These are phyloP conservation scores for Hydrophis major DNA, from an alignment of 2,797 vertebrate species.

Conservation along the genomic window DNA sequence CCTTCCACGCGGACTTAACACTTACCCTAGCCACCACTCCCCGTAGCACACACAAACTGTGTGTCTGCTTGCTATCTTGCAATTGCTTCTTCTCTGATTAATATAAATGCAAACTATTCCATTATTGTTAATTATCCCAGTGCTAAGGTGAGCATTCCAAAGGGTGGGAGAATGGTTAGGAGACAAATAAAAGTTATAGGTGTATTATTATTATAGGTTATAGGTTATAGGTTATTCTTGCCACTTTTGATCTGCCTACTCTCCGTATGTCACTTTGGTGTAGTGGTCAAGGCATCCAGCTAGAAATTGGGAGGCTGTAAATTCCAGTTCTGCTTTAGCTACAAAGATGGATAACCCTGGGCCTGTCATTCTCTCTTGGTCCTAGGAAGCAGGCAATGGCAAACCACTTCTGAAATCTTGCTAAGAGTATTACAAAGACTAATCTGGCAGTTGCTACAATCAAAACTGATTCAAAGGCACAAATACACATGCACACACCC, in stretches of 20 bases:
- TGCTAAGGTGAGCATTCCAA: neutral
- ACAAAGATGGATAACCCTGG: neutral
- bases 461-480: neutral
- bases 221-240: neutral
- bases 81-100: neutral
- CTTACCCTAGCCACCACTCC: neutral
- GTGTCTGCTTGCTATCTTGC: neutral
- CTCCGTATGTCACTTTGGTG: neutral
- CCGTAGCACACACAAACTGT: neutral
- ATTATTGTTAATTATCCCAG: neutral
- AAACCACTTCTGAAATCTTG: neutral
- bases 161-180: neutral
- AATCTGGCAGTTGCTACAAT: neutral
- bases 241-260: neutral
- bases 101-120: neutral
- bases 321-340: neutral
- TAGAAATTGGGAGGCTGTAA: neutral
- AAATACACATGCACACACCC: neutral
- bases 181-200: neutral
- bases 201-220: no score
- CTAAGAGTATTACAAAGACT: neutral
- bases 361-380: neutral
- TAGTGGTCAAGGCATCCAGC: neutral
- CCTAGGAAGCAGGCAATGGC: neutral
- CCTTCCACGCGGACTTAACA: no score